These are phyloP conservation scores for Laticauda colubrina DNA, from an alignment of 2,113 vertebrate genomes.

Conservation along the genomic window DNA sequence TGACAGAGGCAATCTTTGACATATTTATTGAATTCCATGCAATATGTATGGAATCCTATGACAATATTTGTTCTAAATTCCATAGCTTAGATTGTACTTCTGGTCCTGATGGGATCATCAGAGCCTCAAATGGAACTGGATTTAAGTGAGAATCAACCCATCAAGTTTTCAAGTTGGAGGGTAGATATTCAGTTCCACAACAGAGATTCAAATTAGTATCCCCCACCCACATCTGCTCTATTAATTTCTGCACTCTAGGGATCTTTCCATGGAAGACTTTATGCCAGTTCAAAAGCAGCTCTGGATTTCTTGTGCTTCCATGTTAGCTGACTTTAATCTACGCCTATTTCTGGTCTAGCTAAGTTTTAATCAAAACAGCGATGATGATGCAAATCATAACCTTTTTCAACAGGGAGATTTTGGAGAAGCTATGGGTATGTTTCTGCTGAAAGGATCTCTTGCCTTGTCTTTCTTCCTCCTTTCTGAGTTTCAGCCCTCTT, in stretches of 20 bases:
- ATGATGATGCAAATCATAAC: not conserved
- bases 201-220: not conserved
- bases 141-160: not conserved
- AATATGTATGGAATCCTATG: constrained; percentile 33
- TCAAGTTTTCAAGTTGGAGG: not conserved
- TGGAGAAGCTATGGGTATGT: not conserved
- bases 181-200: not conserved
- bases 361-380: not conserved
- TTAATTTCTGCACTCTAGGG: not conserved
- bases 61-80: constrained; percentile 23
- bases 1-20: not conserved
- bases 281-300: not conserved
- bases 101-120: constrained; percentile 9
- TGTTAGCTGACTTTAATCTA: not conserved
- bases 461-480: not conserved
- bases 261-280: not conserved
- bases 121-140: not conserved
- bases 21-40: not conserved
- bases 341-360: not conserved
- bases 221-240: not conserved
- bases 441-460: not conserved
- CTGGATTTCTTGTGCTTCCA: not conserved
- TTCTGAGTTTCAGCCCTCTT: not conserved
- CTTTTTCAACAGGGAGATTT: not conserved
- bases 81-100: constrained; percentile 38